phyloP scores from a whole-genome alignment of 2,888 invertebrate genomes.

The Nymphalis c-album region DNA sequence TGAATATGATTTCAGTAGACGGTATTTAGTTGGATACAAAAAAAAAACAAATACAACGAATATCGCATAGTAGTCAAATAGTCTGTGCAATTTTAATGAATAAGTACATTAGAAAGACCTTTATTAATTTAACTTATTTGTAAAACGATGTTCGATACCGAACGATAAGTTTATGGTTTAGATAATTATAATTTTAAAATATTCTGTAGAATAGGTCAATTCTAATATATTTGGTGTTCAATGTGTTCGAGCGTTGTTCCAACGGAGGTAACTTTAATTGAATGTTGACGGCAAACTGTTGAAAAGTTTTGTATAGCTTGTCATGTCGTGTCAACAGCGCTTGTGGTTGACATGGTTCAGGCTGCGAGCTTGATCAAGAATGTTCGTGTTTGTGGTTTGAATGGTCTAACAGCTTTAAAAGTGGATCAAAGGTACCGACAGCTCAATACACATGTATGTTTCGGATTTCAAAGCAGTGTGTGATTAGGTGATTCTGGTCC shows the following conservation, averaged over 20 bases:
- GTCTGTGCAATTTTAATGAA: no score
- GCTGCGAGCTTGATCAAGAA: conserved; percentile 17
- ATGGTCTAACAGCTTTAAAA: conserved; percentile 15
- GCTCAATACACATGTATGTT: background rate
- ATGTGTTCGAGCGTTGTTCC: background rate
- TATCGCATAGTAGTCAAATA: no score
- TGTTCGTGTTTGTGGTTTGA: conserved; percentile 21
- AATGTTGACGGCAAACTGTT: conserved; percentile 22
- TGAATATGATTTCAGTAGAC: no score
- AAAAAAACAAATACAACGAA: no score
- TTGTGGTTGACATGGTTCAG: conserved; percentile 23
- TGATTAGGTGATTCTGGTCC: no score
- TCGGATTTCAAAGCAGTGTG: background rate
- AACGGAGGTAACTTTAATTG: conserved; percentile 13
- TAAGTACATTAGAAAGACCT: no score
- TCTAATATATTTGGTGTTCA: background rate
- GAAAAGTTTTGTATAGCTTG: conserved; percentile 30
- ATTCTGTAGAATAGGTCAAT: no score
- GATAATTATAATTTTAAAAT: background rate
- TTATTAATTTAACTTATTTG: no score
- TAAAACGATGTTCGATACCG: no score
- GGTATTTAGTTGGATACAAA: no score
- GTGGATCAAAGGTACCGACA: background rate
- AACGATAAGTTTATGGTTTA: no score
- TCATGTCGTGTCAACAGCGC: conserved; percentile 26